Percentiles rank a stretch among this genome's conserved stretches.
Conservation (phyloP, 2,888 invertebrate species). For the Hermaeophaga mercurialis region DNA sequence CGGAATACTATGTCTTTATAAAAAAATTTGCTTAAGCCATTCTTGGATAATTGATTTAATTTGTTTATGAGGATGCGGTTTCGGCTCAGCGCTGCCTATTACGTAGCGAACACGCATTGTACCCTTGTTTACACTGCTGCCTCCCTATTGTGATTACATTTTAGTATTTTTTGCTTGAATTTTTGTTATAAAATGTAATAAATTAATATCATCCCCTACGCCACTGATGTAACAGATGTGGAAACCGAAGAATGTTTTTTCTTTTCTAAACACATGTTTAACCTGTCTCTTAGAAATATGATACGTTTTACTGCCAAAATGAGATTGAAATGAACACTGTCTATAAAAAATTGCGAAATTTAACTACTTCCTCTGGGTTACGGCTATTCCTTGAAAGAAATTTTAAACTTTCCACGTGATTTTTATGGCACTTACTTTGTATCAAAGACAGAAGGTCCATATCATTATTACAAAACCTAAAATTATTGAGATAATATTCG, state of each 20-base stretch:
- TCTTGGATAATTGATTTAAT: too few species aligned
- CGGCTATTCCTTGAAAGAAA: conserved; percentile 20
- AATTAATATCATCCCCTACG: neutral
- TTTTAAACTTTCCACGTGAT: conserved; percentile 21
- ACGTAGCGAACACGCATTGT: too few species aligned
- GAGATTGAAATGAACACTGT: conserved; percentile 21
- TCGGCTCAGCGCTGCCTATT: too few species aligned
- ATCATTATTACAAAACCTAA: too few species aligned
- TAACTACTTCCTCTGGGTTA: conserved; percentile 29
- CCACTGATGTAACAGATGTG: conserved; percentile 23
- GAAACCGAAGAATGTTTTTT: conserved; percentile 11
- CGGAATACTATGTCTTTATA: too few species aligned
- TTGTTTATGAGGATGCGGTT: too few species aligned
- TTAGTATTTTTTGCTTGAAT: too few species aligned
- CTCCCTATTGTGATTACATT: too few species aligned
- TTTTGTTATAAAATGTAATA: neutral
- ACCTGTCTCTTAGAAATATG: conserved; percentile 34
- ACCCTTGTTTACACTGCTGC: too few species aligned
- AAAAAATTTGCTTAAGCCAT: too few species aligned
- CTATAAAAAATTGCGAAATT: conserved; percentile 23
- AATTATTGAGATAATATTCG: too few species aligned
- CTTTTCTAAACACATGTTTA: conserved; percentile 27
- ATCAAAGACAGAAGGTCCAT: too few species aligned
- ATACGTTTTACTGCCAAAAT: conserved; percentile 30
- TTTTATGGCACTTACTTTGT: neutral